Conservation (phyloP, 2,113 vertebrate species). For the Chamaea fasciata region DNA sequence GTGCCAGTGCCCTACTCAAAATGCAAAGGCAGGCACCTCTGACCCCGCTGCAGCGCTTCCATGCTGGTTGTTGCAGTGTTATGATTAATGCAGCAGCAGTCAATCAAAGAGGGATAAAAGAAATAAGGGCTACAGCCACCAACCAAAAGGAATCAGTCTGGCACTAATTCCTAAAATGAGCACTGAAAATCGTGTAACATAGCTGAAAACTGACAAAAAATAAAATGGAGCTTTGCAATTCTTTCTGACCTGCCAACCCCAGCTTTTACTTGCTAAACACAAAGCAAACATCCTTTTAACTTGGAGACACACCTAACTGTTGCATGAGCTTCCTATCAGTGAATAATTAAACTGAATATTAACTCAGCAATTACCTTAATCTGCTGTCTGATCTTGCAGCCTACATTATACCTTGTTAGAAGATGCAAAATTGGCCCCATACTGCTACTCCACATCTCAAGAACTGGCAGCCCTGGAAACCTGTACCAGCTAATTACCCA, state of each 20-base stretch:
- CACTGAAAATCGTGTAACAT: neutral
- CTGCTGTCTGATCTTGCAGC: constrained; percentile 1
- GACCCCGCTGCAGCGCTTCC: accelerated
- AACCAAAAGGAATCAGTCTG: neutral
- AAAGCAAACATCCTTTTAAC: constrained; percentile 32
- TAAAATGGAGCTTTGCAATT: neutral
- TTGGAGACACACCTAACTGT: constrained; percentile 7
- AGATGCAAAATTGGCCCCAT: neutral
- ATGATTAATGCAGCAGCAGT: neutral
- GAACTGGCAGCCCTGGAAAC: constrained; percentile 40
- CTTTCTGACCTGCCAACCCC: neutral
- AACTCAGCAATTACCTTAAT: constrained; percentile 16
- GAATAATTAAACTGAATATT: neutral
- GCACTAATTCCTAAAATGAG: neutral
- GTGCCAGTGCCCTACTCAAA: neutral
- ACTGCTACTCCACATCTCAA: neutral
- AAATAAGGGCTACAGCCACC: neutral
- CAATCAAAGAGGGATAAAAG: neutral
- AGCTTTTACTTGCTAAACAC: neutral
- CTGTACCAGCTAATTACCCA: constrained; percentile 35
- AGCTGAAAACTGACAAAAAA: neutral
- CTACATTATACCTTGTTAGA: neutral
- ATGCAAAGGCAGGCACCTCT: neutral
- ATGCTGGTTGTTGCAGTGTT: neutral
- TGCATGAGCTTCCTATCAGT: neutral